Conservation (phyloP, 2,113 vertebrate species). For the Coreoperca whiteheadi region DNA sequence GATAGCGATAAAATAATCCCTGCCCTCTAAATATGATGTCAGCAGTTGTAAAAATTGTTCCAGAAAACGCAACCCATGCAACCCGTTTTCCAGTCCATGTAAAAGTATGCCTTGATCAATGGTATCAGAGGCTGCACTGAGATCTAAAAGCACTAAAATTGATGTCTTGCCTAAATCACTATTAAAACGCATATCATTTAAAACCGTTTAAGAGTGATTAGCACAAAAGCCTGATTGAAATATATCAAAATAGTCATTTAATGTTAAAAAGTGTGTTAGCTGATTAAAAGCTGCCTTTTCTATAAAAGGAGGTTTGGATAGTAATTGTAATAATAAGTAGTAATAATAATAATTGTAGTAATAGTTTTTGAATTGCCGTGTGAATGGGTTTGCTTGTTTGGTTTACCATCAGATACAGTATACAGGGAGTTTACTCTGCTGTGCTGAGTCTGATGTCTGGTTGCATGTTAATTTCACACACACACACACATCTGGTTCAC, state of each 20-base stretch:
- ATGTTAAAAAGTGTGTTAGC: too few species aligned
- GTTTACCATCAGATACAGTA: not conserved
- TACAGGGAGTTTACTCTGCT: too few species aligned
- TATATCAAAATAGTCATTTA: too few species aligned
- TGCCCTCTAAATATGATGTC: not conserved
- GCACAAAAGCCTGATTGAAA: too few species aligned
- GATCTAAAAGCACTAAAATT: not conserved
- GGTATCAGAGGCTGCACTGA: not conserved
- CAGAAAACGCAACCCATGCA: not conserved
- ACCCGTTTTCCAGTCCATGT: not conserved
- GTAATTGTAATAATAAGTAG: too few species aligned
- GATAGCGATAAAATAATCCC: not conserved
- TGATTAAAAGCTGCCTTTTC: too few species aligned
- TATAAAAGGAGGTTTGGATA: too few species aligned
- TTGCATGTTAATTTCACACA: not conserved
- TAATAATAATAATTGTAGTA: too few species aligned
- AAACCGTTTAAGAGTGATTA: too few species aligned
- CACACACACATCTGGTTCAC: not conserved
- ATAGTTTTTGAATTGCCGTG: too few species aligned
- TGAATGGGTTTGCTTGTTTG: not conserved
- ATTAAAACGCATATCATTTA: too few species aligned
- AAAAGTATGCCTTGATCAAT: not conserved
- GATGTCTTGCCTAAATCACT: not conserved
- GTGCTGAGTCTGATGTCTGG: too few species aligned
- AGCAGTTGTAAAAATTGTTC: not conserved